Base-by-base conservation (phyloP, 2,113 vertebrate species). In the Megatriorchis doriae region DNA sequence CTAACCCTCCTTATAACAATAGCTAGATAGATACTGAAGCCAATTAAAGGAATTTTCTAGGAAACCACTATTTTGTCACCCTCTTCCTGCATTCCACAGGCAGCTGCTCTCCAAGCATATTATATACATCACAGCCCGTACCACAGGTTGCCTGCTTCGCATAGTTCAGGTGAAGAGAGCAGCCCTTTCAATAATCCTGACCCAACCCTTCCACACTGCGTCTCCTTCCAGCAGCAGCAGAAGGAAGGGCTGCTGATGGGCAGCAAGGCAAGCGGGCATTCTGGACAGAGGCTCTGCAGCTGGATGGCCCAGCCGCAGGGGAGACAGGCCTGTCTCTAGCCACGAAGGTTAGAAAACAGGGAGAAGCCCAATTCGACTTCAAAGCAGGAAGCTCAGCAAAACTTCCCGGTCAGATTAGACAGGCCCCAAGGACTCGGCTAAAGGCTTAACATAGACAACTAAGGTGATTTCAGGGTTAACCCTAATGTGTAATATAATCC, bases 291-390 rank as follows among this genome's bases (percentile, higher is more conserved):
- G 56, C 40, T 22, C 1, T 1, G 7, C 40, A 53, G 34, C 22
- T 1, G 1, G 3, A 11, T 1, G 6, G 29, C 36, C 31, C 67
- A 12, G 50, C 59, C 31, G 3, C 3, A 34, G 0, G 1, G 34
- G 16, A 47, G 47, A 55, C 1, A 1, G 47, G 53, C 52, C 15
- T 9, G 2, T 13, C 45, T 25, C 45, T 4, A 53, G 10, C 34
- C 23, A 4, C 3, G 3, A 31, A 21, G 40, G n/a, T 31, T n/a
- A 36, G n/a, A 22, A 10, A 53, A 36, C 1, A 0, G 18, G 32
- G 3, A 18, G 26, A 47, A 81, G 25, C 45, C 17, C 34, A 29
- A 32, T 8, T 74, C 36, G 25, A 8, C 36, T 31, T 72, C 23
- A 4, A 34, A 80, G 67, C 43, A 36, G 31, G 29, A 67, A 59